These are phyloP conservation scores for Lasioglossum oenotherae DNA, from an alignment of 2,888 invertebrate species.

Conservation along the genomic window DNA sequence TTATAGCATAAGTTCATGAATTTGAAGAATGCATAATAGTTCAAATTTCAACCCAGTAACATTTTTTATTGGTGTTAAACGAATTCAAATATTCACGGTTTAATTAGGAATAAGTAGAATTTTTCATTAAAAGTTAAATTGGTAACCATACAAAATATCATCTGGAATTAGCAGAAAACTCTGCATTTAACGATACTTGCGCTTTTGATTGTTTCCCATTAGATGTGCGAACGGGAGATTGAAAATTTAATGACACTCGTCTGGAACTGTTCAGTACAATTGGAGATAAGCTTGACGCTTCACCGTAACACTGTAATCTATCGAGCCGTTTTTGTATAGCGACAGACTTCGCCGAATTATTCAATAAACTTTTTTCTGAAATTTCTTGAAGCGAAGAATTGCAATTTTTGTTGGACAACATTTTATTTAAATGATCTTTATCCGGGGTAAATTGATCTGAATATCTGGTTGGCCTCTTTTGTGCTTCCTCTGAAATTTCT, in stretches of 20 bases:
- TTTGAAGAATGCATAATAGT: not conserved
- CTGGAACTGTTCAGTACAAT: conserved; percentile 79
- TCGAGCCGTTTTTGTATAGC: conserved; percentile 83
- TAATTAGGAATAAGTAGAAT: not conserved
- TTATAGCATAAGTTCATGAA: not conserved
- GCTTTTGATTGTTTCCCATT: conserved; percentile 1
- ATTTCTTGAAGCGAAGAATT: conserved; percentile 7
- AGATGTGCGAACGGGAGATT: conserved; percentile 55
- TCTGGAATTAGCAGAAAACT: conserved; percentile 14
- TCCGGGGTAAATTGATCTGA: conserved; percentile 56
- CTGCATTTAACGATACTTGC: conserved; percentile 9
- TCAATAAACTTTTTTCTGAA: conserved; percentile 14
- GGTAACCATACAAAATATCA: conserved; percentile 7
- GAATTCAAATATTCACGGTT: not conserved
- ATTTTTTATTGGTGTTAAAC: not conserved
- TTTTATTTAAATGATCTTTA: conserved; percentile 29
- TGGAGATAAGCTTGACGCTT: conserved; percentile 86
- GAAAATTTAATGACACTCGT: conserved; percentile 66
- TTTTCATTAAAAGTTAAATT: not conserved
- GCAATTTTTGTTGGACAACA: not conserved
- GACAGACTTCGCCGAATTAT: conserved; percentile 48
- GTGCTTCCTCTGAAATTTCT: conserved; percentile 73
- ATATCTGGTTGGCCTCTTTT: conserved; percentile 70
- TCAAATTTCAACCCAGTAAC: not conserved
- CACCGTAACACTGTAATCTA: conserved; percentile 86